phyloP scores from a whole-genome alignment of 1,140 invertebrate species.

The Penaeus chinensis region DNA sequence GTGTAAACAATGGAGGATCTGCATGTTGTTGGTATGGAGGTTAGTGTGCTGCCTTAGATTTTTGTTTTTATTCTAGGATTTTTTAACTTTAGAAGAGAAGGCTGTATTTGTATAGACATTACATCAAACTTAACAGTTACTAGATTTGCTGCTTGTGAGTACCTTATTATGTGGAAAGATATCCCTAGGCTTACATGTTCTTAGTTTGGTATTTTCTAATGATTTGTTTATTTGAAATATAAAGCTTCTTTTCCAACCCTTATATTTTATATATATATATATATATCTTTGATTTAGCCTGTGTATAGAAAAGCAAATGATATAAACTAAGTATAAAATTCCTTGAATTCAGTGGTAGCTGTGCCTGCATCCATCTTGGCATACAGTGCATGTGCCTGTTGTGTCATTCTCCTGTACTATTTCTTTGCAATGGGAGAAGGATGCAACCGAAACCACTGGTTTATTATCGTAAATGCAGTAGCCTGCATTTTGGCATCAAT shows the following conservation, averaged over 20 bases:
- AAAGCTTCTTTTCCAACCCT: background rate
- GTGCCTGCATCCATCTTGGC: constrained; percentile 64
- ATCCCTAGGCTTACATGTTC: background rate
- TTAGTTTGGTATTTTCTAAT: background rate
- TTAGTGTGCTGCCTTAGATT: constrained; percentile 63
- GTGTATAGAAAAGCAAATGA: too few relatives aligned
- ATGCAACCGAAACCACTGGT: constrained; percentile 66
- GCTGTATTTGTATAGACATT: background rate
- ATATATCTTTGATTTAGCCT: background rate
- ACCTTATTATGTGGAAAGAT: too few relatives aligned
- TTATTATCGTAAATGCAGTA: constrained; percentile 66
- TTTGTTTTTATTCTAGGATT: background rate
- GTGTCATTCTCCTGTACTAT: constrained; percentile 64
- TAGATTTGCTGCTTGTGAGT: too few relatives aligned
- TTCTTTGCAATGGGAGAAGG: constrained; percentile 65
- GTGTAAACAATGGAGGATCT: constrained; percentile 70
- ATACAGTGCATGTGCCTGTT: constrained; percentile 63
- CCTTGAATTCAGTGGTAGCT: constrained; percentile 58
- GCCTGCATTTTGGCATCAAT: constrained; percentile 65
- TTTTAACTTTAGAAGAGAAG: background rate
- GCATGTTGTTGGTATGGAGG: constrained; percentile 71
- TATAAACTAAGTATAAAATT: background rate
- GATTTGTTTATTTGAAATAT: constrained; percentile 2
- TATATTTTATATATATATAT: constrained; percentile 54
- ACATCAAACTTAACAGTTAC: too few relatives aligned